These are phyloP conservation scores for Chrysodeixis includens DNA, from an alignment of 2,888 invertebrate genomes.

Conservation along the genomic window DNA sequence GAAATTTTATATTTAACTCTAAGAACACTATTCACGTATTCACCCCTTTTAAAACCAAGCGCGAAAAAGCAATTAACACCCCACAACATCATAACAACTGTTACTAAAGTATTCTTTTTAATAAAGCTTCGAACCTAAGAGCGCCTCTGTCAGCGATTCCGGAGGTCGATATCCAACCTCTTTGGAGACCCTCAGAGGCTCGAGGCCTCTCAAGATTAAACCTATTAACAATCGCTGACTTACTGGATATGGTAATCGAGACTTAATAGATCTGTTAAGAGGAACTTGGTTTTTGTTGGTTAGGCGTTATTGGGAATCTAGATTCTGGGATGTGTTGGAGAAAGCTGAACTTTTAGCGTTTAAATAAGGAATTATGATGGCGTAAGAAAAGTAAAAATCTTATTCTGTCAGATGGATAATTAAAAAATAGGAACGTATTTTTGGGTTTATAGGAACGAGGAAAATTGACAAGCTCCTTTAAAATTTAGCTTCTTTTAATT, in stretches of 20 bases:
- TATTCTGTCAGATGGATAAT: too few species aligned
- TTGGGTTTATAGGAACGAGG: too few species aligned
- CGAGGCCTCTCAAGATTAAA: constrained; percentile 12
- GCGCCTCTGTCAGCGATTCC: constrained; percentile 23
- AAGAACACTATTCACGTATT: too few species aligned
- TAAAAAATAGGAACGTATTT: too few species aligned
- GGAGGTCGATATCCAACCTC: constrained; percentile 27
- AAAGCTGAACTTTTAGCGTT: too few species aligned
- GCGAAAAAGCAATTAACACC: not conserved
- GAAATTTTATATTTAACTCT: too few species aligned
- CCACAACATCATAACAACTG: not conserved
- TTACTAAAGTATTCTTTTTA: not conserved
- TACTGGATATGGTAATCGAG: constrained; percentile 24
- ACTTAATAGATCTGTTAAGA: not conserved
- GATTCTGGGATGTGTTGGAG: too few species aligned
- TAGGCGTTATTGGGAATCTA: not conserved
- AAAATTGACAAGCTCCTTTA: too few species aligned
- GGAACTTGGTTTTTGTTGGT: not conserved
- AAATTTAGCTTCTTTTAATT: too few species aligned
- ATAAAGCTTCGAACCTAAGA: constrained; percentile 12
- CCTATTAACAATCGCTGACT: constrained; percentile 33
- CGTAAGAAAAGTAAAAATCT: too few species aligned
- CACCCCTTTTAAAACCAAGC: not conserved
- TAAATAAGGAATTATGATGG: too few species aligned
- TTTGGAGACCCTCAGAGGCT: constrained; percentile 11